Base-by-base conservation (phyloP, 2,888 invertebrate genomes). In the Nipponacmea schrenckii region DNA sequence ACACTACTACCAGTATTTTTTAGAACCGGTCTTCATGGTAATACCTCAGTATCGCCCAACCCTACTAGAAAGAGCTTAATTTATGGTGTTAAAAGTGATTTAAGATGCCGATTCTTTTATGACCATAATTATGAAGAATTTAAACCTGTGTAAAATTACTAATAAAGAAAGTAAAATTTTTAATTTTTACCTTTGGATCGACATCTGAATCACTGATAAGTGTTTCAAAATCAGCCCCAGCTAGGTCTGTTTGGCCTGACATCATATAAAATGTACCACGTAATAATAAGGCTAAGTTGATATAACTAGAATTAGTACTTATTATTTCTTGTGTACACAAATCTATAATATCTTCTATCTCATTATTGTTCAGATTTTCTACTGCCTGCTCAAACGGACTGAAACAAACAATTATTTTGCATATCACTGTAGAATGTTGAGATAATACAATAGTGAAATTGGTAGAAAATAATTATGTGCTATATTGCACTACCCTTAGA, bases 231-330 rank as follows among this genome's bases (percentile, higher is more conserved):
- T 93, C 92, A 8, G 74, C 71, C 8, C 83, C 65, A 4, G 89
- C 88, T 67, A 81, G 79, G 27, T 84, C 81, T 7, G 79, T 77
- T 72, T 87, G 84, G 5, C 95, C 95, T 56, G 93, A 91, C 45
- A 97, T 90, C 73, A 95, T 91, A 87, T 94, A 92, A 89, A 97
- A 95, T 26, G 96, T 95, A 50, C 94, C 95, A 73, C 96, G 91
- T 78, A 97, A 89, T n/a, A 96, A 91, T 75, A 93, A 88, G 0
- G 96, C 94, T 77, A 89, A 84, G 12, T 83, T 74, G 31, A 77
- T 75, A 73, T 85, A 79, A 17, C 79, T 71, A 27, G 84, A 82
- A 7, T 39, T 81, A 12, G 77, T 72, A n/a, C 70, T 66, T 15
- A 77, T 76, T 20, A 96, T 91, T 90, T 95, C 95, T 84, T 94